phyloP scores from a whole-genome alignment of 2,888 invertebrate species.

The Drosophila siamana region DNA sequence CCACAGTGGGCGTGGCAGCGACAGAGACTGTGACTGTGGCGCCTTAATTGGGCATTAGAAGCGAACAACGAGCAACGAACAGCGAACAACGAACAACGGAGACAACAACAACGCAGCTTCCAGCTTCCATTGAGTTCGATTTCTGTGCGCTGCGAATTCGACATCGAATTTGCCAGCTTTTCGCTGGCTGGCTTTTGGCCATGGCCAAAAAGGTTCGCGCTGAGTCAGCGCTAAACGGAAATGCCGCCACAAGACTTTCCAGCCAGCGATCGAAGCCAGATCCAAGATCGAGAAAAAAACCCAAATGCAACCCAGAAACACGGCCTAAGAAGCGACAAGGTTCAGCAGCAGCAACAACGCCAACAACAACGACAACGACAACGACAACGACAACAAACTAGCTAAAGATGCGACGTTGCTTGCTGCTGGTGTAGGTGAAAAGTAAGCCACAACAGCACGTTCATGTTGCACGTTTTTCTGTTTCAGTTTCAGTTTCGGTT shows the following conservation, averaged over 20 bases:
- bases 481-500: conserved; percentile 6
- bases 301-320: conserved; percentile 17
- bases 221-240: conserved; percentile 54
- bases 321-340: conserved; percentile 49
- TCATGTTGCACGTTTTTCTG: conserved; percentile 54
- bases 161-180: conserved; percentile 15
- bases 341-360: conserved; percentile 25
- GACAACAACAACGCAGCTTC: neutral
- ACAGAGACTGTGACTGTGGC: neutral
- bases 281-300: conserved; percentile 34
- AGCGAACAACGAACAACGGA: neutral
- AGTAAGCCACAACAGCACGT: conserved; percentile 59
- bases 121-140: neutral
- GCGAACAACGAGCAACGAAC: neutral
- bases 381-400: conserved; percentile 16
- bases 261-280: neutral
- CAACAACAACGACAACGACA: conserved; percentile 27
- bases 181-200: conserved; percentile 14
- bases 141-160: conserved; percentile 5
- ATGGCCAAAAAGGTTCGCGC: conserved; percentile 20
- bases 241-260: conserved; percentile 30
- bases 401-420: conserved; percentile 13
- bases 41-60: conserved; percentile 55
- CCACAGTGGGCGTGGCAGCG: conserved; percentile 38
- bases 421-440: conserved; percentile 46